Percentiles rank a stretch among this genome's conserved stretches.
Conservation (phyloP, 2,113 vertebrate genomes). For the Oxyruncus cristatus region DNA sequence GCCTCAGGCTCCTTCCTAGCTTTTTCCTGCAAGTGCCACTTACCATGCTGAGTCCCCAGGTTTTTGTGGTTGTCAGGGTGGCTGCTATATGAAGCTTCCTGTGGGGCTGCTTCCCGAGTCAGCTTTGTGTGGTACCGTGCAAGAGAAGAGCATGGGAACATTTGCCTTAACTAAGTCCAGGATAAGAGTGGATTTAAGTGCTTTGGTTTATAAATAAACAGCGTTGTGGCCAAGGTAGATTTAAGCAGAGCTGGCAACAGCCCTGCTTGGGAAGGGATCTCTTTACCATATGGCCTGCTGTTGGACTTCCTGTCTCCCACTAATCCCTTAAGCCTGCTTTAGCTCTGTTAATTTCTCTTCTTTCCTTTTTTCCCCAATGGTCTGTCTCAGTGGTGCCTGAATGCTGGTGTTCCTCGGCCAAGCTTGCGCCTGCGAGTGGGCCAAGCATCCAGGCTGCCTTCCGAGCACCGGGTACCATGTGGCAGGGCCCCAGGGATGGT, state of each 20-base stretch:
- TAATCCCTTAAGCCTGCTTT: slow-evolving; percentile 73
- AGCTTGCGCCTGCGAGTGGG: not conserved
- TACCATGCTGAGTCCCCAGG: not conserved
- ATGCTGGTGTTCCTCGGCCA: not conserved
- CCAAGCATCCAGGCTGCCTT: slow-evolving; percentile 21
- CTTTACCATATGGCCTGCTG: slow-evolving; percentile 48
- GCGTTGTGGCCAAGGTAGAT: slow-evolving; percentile 12
- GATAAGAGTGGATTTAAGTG: slow-evolving; percentile 44
- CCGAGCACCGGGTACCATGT: slow-evolving; percentile 35
- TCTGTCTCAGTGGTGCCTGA: not conserved
- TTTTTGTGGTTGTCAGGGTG: not conserved
- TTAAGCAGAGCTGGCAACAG: slow-evolving; percentile 47
- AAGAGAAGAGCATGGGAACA: not conserved
- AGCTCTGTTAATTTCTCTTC: slow-evolving; percentile 66
- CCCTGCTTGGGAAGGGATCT: slow-evolving; percentile 43
- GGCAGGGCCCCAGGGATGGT: slow-evolving; percentile 63
- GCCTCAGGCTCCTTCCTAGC: not conserved
- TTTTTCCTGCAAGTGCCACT: not conserved
- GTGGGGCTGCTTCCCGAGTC: not conserved
- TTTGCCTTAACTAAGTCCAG: slow-evolving; percentile 14
- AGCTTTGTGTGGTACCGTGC: not conserved
- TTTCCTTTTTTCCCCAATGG: slow-evolving; percentile 14
- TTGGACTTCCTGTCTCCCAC: slow-evolving; percentile 59
- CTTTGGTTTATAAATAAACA: slow-evolving; percentile 63
- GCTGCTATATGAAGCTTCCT: not conserved